Conservation (phyloP, 1,140 invertebrate genomes). For the Himalopsyche phryganea region DNA sequence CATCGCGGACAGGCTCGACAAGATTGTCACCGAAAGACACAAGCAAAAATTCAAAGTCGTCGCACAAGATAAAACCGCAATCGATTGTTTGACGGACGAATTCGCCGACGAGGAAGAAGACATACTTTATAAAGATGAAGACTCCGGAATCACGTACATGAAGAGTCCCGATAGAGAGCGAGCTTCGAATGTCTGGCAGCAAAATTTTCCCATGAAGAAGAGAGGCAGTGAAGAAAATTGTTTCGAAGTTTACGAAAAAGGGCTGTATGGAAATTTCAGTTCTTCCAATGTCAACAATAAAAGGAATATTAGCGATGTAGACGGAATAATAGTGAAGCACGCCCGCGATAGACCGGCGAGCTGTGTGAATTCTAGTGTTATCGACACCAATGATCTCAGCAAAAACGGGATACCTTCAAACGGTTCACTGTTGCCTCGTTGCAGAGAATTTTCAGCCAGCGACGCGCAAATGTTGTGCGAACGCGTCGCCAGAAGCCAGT, state of each 20-base stretch:
- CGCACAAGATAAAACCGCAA: not conserved
- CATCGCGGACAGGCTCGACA: conserved; percentile 42
- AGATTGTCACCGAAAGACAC: conserved; percentile 41
- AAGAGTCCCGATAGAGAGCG: conserved; percentile 33
- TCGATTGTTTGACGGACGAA: not conserved
- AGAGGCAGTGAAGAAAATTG: conserved; percentile 36
- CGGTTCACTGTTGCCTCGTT: not conserved
- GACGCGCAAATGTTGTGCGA: no score
- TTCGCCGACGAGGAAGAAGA: conserved; percentile 37
- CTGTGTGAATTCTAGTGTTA: no score
- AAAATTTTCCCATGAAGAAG: not conserved
- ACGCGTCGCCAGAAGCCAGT: no score
- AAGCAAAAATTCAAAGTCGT: conserved; percentile 7
- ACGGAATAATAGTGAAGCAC: no score
- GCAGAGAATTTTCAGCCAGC: conserved; percentile 14
- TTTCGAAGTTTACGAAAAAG: conserved; percentile 46
- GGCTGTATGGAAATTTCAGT: conserved; percentile 47
- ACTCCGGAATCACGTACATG: conserved; percentile 41
- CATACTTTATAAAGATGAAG: conserved; percentile 42
- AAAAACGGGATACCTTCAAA: no score
- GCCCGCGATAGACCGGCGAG: no score
- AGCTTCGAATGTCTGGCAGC: no score
- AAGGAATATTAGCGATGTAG: no score
- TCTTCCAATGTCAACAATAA: no score
- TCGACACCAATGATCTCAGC: no score